Evolutionary conservation across 1,140 invertebrate species (phyloP).

Genomic region (Drosophila ambigua): DNA sequence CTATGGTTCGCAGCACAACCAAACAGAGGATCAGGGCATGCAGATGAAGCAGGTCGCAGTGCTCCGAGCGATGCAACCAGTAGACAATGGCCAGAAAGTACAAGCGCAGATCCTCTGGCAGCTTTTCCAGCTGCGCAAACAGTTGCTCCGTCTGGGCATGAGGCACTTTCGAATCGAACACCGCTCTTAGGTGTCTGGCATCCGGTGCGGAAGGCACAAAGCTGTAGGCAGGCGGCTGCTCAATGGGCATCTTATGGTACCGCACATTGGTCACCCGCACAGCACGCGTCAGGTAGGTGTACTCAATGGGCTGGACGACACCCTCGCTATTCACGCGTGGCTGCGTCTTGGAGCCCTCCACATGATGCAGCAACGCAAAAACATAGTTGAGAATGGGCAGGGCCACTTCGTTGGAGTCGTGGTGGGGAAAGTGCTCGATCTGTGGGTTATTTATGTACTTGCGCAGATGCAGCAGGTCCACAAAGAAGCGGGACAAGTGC

Average conservation of each 20-base stretch:
- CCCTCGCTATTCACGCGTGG: slow-evolving; percentile 40
- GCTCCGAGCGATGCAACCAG: slow-evolving; percentile 86
- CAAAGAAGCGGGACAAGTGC: slow-evolving; percentile 86
- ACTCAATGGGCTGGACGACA: slow-evolving; percentile 46
- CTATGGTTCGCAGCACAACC: slow-evolving; percentile 87
- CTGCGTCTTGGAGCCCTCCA: slow-evolving; percentile 37
- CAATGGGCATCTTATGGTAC: slow-evolving; percentile 54
- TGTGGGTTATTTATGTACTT: slow-evolving; percentile 89
- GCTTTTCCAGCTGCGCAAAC: slow-evolving; percentile 80
- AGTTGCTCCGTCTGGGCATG: slow-evolving; percentile 52
- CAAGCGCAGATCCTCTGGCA: slow-evolving; percentile 87
- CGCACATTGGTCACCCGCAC: slow-evolving; percentile 70
- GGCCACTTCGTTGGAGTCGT: slow-evolving; percentile 86
- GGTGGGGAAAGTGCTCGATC: slow-evolving; percentile 88
- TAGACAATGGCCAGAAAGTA: slow-evolving; percentile 87
- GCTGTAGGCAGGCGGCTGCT: slow-evolving; percentile 26
- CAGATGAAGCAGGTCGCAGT: slow-evolving; percentile 85
- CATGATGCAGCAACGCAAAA: slow-evolving; percentile 87
- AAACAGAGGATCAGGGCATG: slow-evolving; percentile 87
- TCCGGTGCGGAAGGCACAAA: slow-evolving; percentile 61
- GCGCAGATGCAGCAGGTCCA: slow-evolving; percentile 88
- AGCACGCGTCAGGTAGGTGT: slow-evolving; percentile 76
- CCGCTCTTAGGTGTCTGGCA: slow-evolving; percentile 59
- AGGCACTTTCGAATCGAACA: slow-evolving; percentile 79
- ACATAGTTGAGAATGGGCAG: slow-evolving; percentile 87